A percentile compares a stretch with the other conserved stretches of the same genome.
phyloP scores from a whole-genome alignment of 2,888 invertebrate genomes.

The Lacanobia oleracea region DNA sequence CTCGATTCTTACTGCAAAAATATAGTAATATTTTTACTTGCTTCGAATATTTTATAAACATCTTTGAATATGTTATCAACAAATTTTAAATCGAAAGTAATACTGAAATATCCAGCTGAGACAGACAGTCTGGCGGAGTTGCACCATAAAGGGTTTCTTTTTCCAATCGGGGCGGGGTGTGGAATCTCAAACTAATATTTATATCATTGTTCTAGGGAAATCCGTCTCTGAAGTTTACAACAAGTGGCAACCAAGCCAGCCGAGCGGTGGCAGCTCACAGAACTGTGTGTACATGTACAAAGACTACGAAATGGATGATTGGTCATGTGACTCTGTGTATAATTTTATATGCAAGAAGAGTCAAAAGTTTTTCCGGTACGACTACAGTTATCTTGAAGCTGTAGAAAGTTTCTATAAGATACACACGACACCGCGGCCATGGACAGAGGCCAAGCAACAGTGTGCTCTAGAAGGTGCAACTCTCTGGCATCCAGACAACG shows the following conservation, averaged over 20 bases:
- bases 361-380: conserved; percentile 40
- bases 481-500: conserved; percentile 78
- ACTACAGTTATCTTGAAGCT: conserved; percentile 76
- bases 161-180: no score
- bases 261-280: conserved; percentile 61
- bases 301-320: conserved; percentile 71
- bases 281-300: conserved; percentile 70
- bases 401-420: conserved; percentile 80
- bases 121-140: no score
- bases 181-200: neutral
- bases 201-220: neutral
- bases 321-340: conserved; percentile 69
- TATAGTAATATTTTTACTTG: no score
- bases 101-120: no score
- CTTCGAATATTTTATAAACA: no score
- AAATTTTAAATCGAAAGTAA: no score
- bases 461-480: conserved; percentile 79
- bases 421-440: conserved; percentile 75
- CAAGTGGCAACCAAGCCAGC: conserved; percentile 77
- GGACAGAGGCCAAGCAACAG: conserved; percentile 75
- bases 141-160: no score
- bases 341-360: conserved; percentile 75
- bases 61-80: no score
- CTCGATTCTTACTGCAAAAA: no score
- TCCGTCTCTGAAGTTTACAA: conserved; percentile 1